These are phyloP conservation scores for Coelinius sp. DNA, from an alignment of 2,888 invertebrate species.

Conservation along the genomic window DNA sequence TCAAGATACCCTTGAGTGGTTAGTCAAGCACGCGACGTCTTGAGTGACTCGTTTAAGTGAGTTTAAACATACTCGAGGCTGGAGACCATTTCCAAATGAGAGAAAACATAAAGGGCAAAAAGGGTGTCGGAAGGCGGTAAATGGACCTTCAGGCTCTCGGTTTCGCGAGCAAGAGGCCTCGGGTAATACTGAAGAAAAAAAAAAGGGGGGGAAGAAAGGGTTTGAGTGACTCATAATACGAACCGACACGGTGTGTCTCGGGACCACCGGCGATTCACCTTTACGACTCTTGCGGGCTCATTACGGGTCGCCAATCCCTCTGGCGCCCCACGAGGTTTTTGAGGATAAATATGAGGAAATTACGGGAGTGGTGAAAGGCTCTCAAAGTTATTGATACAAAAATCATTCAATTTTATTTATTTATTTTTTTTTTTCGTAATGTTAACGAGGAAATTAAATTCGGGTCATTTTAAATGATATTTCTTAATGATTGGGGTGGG, in stretches of 20 bases:
- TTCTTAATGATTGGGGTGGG: too few species aligned
- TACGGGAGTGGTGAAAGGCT: slow-evolving; percentile 24
- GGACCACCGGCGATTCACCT: slow-evolving; percentile 41
- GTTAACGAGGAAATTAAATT: slow-evolving; percentile 2
- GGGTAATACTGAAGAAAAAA: background rate
- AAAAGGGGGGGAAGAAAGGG: background rate
- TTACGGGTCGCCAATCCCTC: slow-evolving; percentile 10
- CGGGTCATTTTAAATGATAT: background rate
- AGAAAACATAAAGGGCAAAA: background rate
- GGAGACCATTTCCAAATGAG: background rate
- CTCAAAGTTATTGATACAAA: slow-evolving; percentile 31
- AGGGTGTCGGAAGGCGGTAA: slow-evolving; percentile 10
- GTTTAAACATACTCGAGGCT: slow-evolving; percentile 52
- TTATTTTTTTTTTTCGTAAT: too few species aligned
- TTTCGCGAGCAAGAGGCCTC: slow-evolving; percentile 33
- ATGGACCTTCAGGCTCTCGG: slow-evolving; percentile 21
- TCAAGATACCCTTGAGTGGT: slow-evolving; percentile 28
- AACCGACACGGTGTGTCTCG: slow-evolving; percentile 20
- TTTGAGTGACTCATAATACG: slow-evolving; percentile 1
- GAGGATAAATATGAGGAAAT: background rate
- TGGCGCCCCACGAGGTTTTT: slow-evolving; percentile 27
- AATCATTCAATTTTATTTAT: background rate
- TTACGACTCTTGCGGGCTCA: slow-evolving; percentile 34
- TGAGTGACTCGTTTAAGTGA: slow-evolving; percentile 48
- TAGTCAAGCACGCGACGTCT: slow-evolving; percentile 36